Conservation (phyloP, 2,797 vertebrate genomes). For the Hybognathus amarus region DNA sequence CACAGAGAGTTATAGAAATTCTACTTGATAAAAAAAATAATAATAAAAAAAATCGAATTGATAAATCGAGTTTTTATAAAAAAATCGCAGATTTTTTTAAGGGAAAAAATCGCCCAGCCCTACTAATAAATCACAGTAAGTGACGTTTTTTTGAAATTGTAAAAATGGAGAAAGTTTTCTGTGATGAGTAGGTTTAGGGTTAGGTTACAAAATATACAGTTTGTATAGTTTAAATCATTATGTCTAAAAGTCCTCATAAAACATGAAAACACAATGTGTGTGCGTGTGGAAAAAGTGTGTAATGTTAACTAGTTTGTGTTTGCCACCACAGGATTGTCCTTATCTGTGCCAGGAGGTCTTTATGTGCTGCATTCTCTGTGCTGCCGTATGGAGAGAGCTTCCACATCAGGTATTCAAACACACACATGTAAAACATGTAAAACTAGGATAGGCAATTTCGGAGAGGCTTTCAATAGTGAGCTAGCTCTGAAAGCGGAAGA, state of each 20-base stretch:
- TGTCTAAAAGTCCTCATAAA: no score
- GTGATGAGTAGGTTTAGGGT: background rate
- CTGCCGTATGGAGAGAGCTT: conserved; percentile 93
- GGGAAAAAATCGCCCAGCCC: no score
- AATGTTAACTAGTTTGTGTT: conserved; percentile 15
- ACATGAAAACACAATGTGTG: background rate
- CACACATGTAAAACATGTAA: background rate
- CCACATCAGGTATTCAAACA: conserved; percentile 68
- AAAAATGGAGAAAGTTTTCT: no score
- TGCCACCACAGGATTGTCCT: conserved; percentile 88
- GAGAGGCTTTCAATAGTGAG: background rate
- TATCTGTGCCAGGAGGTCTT: conserved; percentile 94
- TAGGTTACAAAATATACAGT: no score
- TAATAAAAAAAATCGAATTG: no score
- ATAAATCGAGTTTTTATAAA: no score
- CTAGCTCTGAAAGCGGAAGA: background rate
- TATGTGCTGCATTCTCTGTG: conserved; percentile 95
- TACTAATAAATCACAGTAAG: no score
- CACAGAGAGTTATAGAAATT: no score
- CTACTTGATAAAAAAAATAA: no score
- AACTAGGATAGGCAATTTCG: background rate
- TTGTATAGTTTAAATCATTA: no score
- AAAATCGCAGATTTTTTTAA: no score
- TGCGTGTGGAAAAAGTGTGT: background rate
- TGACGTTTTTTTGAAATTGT: no score